phyloP scores from a whole-genome alignment of 2,888 invertebrate genomes.

The Meta bourneti region DNA sequence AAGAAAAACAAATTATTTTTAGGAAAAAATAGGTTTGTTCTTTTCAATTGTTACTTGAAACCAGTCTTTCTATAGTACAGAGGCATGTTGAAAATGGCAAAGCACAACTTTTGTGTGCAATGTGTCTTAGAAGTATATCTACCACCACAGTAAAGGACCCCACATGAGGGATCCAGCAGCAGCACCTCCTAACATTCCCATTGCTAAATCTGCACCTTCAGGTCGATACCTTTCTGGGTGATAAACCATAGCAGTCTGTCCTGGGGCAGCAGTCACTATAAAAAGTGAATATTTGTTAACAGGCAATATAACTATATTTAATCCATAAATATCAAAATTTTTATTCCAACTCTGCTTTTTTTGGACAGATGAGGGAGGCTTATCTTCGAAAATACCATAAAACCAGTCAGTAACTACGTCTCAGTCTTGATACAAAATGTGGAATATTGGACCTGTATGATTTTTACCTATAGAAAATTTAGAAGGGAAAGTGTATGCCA shows the following conservation, averaged over 20 bases:
- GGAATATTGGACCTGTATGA: too few relatives aligned
- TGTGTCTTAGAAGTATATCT: not conserved
- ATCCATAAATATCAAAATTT: too few relatives aligned
- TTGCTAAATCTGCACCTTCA: slow-evolving; percentile 78
- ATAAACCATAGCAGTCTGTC: slow-evolving; percentile 70
- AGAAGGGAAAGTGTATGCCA: too few relatives aligned
- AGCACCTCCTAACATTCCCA: slow-evolving; percentile 79
- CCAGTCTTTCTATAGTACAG: slow-evolving; percentile 31
- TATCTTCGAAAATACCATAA: too few relatives aligned
- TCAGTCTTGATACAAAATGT: too few relatives aligned
- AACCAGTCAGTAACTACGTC: too few relatives aligned
- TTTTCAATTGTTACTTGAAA: slow-evolving; percentile 8
- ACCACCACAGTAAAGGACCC: slow-evolving; percentile 79
- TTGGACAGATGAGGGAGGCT: too few relatives aligned
- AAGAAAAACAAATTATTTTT: not conserved
- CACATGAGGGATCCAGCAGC: slow-evolving; percentile 79
- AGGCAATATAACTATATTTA: too few relatives aligned
- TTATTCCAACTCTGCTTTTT: too few relatives aligned
- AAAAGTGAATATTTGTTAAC: not conserved
- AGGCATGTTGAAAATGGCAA: slow-evolving; percentile 48
- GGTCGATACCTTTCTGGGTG: slow-evolving; percentile 74
- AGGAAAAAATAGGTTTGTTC: not conserved
- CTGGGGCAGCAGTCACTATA: slow-evolving; percentile 63
- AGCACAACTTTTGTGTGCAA: slow-evolving; percentile 1
- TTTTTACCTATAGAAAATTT: too few relatives aligned